Conservation (phyloP, 2,113 vertebrate species). For the Pongo abelii region DNA sequence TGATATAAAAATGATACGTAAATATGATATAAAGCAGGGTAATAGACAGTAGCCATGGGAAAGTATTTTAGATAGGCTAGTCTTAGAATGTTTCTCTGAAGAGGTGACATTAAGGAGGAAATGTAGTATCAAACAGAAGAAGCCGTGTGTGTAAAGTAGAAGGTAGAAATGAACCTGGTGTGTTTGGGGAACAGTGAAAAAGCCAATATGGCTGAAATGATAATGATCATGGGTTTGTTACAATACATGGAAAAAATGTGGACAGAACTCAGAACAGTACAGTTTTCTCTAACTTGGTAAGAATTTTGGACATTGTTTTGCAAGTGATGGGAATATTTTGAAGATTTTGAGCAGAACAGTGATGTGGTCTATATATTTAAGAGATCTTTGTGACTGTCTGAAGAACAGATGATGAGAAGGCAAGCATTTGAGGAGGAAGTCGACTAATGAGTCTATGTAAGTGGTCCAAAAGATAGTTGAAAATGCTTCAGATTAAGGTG, state of each 20-base stretch:
- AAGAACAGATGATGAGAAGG: not conserved
- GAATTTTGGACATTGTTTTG: not conserved
- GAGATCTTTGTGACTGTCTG: not conserved
- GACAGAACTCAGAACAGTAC: not conserved
- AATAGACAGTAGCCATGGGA: not conserved
- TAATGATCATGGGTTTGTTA: not conserved
- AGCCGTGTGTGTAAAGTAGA: not conserved
- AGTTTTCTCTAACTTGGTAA: not conserved
- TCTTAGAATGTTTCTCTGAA: not conserved
- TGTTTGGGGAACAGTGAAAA: not conserved
- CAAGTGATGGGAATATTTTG: not conserved
- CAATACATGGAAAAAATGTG: not conserved
- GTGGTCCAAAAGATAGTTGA: not conserved
- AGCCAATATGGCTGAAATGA: not conserved
- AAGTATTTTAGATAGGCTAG: not conserved
- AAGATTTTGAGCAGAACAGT: not conserved
- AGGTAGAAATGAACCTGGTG: not conserved
- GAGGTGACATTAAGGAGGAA: not conserved
- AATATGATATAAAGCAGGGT: not conserved
- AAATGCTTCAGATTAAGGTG: not conserved
- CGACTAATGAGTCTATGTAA: not conserved
- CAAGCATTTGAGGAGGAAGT: not conserved
- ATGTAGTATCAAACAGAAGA: not conserved
- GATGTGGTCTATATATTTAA: not conserved
- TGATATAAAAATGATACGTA: not conserved